Evolutionary conservation across 1,140 invertebrate species (phyloP), one percentile per base, ranked within the genome.

Genomic region (Delia radicum): DNA sequence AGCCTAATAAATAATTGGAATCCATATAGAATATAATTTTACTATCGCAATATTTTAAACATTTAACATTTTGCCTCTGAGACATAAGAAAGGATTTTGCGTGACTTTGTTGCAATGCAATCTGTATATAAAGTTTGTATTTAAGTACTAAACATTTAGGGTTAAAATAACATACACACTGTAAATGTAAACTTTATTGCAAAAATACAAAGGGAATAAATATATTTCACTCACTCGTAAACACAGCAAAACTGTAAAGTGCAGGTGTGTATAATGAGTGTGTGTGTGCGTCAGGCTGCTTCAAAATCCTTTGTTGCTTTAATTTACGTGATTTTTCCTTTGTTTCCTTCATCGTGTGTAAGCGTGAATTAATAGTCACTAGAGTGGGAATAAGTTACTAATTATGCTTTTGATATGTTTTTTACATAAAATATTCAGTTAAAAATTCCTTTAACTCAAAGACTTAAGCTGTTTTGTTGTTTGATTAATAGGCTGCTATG

Each of bases 351-450:
- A 55, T 55, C 48, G 48, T 55, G 48, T 55, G 48, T 55, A 55
- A 55, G 48, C 48, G 48, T 55, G n/a, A 55, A 55, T 55, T 55
- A 55, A 55, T 55, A 55, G 48, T 55, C 48, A 55, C 48, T 55
- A 55, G 48, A 55, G 48, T 55, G 48, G 48, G 18, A 24, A 55
- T 55, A 55, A 55, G n/a, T 55, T 55, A 55, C 48, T 55, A 55
- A 55, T 55, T 55, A 55, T 55, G 48, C 48, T 55, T 55, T 55
- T 55, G 48, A 55, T 55, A 55, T 55, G 48, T 55, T 55, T 55
- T 55, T 55, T 21, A 55, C 48, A 55, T 55, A n/a, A 55, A 55
- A 55, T 55, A 55, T 55, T 55, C 48, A 55, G 48, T 55, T 55
- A 55, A 21, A 55, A 55, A 55, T 55, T 55, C 48, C 48, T 55